Evolutionary conservation across 2,797 vertebrate genomes (phyloP).

Genomic region (Pampus argenteus): DNA sequence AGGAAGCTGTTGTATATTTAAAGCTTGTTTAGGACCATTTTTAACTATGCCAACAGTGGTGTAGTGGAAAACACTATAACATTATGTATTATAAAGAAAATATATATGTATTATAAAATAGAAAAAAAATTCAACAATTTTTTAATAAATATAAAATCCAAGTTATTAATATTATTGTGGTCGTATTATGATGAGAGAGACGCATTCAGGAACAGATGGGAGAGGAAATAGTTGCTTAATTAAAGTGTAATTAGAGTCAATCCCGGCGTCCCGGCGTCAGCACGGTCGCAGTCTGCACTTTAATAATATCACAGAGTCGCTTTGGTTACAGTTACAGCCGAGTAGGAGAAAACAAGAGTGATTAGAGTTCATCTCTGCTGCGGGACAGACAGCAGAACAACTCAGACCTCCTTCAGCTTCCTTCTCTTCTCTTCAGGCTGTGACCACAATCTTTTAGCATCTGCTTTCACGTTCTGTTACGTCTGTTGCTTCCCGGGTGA

Average conservation of each 20-base stretch:
- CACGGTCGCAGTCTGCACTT: constrained; percentile 72
- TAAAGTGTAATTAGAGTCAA: constrained; percentile 81
- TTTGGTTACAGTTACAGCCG: constrained; percentile 77
- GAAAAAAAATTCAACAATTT: too few relatives aligned
- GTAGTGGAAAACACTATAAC: neutral
- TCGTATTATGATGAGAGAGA: constrained; percentile 16
- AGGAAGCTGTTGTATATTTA: constrained; percentile 15
- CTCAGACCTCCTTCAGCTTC: constrained; percentile 37
- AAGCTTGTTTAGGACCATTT: neutral
- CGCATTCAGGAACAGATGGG: constrained; percentile 79
- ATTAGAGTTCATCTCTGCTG: constrained; percentile 63
- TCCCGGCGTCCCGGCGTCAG: constrained; percentile 75
- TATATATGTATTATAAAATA: neutral
- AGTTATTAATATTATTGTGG: neutral
- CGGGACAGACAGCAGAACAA: constrained; percentile 59
- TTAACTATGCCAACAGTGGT: neutral
- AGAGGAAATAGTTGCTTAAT: constrained; percentile 78
- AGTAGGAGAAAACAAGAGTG: constrained; percentile 64
- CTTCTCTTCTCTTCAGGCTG: constrained; percentile 66
- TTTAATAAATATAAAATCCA: neutral
- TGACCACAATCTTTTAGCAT: constrained; percentile 65
- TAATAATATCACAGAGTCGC: constrained; percentile 79
- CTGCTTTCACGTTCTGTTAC: constrained; percentile 43
- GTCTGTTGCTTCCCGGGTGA: constrained; percentile 59
- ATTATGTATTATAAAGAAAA: neutral